These are phyloP conservation scores for Catostomus latipinnis DNA, from an alignment of 2,797 vertebrate species.

Conservation along the genomic window DNA sequence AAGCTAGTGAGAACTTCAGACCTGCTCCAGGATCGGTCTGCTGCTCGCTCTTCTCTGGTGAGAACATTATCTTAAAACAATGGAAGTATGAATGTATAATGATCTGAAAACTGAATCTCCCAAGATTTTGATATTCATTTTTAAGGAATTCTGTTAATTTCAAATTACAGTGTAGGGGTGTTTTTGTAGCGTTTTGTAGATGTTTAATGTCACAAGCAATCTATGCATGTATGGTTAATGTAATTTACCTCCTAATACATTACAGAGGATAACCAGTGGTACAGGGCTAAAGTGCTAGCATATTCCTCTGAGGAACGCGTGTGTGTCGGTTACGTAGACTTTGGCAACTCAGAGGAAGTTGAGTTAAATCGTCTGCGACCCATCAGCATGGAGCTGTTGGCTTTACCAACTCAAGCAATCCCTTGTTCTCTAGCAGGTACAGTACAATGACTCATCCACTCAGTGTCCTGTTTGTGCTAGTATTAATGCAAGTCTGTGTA, in stretches of 20 bases:
- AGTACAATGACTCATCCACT: constrained; percentile 4
- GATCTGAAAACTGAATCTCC: too few relatives aligned
- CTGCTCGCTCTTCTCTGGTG: constrained; percentile 93
- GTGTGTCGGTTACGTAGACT: constrained; percentile 88
- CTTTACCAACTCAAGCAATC: constrained; percentile 87
- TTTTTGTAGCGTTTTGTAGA: too few relatives aligned
- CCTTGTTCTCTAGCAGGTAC: constrained; percentile 89
- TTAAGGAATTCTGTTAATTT: too few relatives aligned
- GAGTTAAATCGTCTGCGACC: constrained; percentile 79
- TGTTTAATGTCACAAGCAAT: too few relatives aligned
- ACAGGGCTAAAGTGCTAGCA: constrained; percentile 84
- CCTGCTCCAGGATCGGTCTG: constrained; percentile 85
- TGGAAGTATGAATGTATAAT: too few relatives aligned
- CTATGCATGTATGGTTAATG: too few relatives aligned
- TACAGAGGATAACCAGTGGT: constrained; percentile 93
- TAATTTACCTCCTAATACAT: constrained; percentile 9
- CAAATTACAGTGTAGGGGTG: too few relatives aligned
- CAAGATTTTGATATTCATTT: too few relatives aligned
- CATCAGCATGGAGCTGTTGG: constrained; percentile 76
- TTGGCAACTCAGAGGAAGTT: constrained; percentile 90
- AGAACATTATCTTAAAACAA: background rate
- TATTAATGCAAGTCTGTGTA: background rate
- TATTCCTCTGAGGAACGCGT: constrained; percentile 81
- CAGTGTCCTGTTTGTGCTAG: background rate
- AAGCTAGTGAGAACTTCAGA: constrained; percentile 74